These are phyloP conservation scores for Ceramica pisi DNA, from an alignment of 2,888 invertebrate genomes.

Conservation along the genomic window DNA sequence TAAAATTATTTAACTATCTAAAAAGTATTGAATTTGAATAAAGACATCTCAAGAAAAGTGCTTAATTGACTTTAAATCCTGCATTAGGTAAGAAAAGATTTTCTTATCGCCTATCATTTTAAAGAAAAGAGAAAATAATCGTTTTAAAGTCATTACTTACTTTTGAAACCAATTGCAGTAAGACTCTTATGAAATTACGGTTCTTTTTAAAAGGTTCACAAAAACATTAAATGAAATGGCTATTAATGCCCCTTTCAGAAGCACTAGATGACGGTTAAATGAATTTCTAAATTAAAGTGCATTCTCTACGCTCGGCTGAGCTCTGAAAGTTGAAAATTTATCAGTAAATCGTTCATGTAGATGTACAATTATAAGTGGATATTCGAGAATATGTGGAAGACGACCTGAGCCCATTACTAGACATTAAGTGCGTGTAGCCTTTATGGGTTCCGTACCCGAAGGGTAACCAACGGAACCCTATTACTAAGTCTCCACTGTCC, in stretches of 20 bases:
- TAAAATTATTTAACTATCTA: slow-evolving; percentile 4
- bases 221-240: too few relatives aligned
- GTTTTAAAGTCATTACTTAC: neutral
- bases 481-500: too few relatives aligned
- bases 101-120: neutral
- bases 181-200: too few relatives aligned
- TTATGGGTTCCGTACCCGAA: too few relatives aligned
- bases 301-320: neutral
- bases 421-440: too few relatives aligned
- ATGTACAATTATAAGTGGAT: too few relatives aligned
- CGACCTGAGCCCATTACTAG: too few relatives aligned
- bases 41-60: slow-evolving; percentile 16
- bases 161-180: slow-evolving; percentile 1
- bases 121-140: neutral
- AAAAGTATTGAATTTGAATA: slow-evolving; percentile 16
- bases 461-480: too few relatives aligned
- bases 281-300: neutral
- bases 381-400: too few relatives aligned
- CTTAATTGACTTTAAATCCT: slow-evolving; percentile 9
- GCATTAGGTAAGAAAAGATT: neutral
- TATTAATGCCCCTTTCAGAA: neutral
- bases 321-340: neutral
- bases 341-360: too few relatives aligned
- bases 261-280: neutral
- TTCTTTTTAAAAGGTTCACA: neutral